Evolutionary conservation across 2,888 invertebrate genomes (phyloP), one percentile per base, ranked within the genome.

Genomic region (Plemyria rubiginata): DNA sequence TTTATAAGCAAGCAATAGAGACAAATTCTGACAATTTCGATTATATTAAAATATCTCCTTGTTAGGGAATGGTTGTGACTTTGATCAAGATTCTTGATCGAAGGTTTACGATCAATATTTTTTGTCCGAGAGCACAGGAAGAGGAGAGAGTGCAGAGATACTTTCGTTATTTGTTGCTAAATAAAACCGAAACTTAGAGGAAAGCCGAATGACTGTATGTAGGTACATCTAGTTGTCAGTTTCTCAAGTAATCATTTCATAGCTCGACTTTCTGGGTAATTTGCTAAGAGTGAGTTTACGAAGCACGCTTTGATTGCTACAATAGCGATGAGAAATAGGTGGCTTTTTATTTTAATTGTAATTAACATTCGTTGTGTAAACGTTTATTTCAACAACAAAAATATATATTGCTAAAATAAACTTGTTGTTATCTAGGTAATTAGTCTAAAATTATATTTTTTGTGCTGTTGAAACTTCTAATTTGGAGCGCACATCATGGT

Each of bases 241-340:
- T 45, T 13, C 22, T 51, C 48, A 16, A 11, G 15, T 46, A 22
- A 51, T 69, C 56, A 67, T 66, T 71, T 68, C 59, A 70, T 57
- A 49, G 48, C 32, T 56, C 64, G 45, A 54, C 70, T 70, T 71
- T 71, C 70, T 70, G 57, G 40, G 70, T 66, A 70, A 73, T 74
- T 71, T 67, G 72, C 63, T 60, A 49, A 54, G 52, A 69, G 57
- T 56, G 58, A 64, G 62, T 70, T 69, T 69, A 69, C 70, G 58
- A 54, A 53, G 53, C 51, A 67, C 56, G 62, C 64, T 68, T 68
- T 70, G 62, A 65, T 71, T 61, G 60, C 61, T 55, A 70, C 69
- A 69, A 67, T 67, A 48, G 65, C 61, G 59, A 62, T 66, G 64
- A 62, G 66, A 72, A 69, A 65, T 66, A 51, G 65, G 65, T 49